Evolutionary conservation across 2,888 invertebrate species (phyloP).

Genomic region (Peribatodes rhomboidaria): DNA sequence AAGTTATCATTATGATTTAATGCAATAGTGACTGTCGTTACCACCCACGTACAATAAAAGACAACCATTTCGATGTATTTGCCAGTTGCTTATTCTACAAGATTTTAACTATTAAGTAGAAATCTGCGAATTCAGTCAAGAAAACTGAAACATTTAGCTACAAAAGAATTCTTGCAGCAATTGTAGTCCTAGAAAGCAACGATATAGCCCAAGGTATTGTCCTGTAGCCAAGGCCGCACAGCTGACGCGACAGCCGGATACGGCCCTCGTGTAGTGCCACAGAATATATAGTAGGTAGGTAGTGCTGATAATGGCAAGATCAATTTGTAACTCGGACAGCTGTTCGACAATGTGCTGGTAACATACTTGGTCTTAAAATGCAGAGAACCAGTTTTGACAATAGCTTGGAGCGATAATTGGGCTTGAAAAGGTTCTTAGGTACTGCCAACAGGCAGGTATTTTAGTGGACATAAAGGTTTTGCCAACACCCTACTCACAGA

Average conservation of each 20-base stretch:
- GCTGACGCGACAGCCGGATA: constrained; percentile 39
- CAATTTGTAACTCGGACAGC: constrained; percentile 10
- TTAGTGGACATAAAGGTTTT: too few relatives aligned
- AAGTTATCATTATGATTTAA: background rate
- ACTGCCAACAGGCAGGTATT: background rate
- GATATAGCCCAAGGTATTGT: constrained; percentile 9
- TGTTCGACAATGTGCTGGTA: background rate
- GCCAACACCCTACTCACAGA: too few relatives aligned
- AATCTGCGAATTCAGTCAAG: too few relatives aligned
- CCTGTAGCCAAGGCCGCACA: constrained; percentile 28
- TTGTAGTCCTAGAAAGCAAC: constrained; percentile 19
- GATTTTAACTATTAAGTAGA: too few relatives aligned
- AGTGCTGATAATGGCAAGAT: constrained; percentile 18
- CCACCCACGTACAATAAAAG: too few relatives aligned
- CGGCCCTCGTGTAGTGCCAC: constrained; percentile 16
- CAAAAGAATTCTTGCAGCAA: constrained; percentile 6
- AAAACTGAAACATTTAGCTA: background rate
- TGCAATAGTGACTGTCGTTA: too few relatives aligned
- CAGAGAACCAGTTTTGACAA: background rate
- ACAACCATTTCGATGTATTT: too few relatives aligned
- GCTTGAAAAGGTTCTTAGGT: too few relatives aligned
- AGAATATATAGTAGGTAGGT: too few relatives aligned
- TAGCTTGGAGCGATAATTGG: background rate
- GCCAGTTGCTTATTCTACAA: too few relatives aligned
- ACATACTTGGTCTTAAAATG: background rate